These are phyloP conservation scores for Pachyuromys duprasi DNA, from an alignment of 2,797 vertebrate genomes.

Conservation along the genomic window DNA sequence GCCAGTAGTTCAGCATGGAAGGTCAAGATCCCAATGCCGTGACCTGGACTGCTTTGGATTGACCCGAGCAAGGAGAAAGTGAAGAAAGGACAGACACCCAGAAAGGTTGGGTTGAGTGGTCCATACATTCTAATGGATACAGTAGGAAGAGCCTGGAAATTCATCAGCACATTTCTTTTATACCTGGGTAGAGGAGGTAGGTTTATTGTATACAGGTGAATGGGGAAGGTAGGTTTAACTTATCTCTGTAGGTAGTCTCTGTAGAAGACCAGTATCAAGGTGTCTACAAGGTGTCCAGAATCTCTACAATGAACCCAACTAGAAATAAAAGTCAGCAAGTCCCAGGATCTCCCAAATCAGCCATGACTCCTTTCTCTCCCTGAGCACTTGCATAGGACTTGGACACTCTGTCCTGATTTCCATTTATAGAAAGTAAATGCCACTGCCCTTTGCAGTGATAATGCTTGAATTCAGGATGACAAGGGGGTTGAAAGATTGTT, in stretches of 20 bases:
- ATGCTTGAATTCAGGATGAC: background rate
- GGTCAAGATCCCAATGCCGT: background rate
- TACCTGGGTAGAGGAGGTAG: background rate
- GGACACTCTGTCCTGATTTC: background rate
- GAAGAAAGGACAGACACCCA: background rate
- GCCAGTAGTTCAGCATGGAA: background rate
- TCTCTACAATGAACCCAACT: background rate
- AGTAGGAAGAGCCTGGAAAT: background rate
- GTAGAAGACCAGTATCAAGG: background rate
- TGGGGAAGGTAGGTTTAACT: background rate
- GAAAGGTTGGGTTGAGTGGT: background rate
- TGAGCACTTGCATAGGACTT: background rate
- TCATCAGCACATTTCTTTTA: background rate
- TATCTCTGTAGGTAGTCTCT: background rate
- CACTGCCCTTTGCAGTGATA: background rate
- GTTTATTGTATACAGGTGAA: background rate
- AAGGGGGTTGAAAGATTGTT: background rate
- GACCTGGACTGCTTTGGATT: background rate
- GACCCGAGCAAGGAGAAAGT: background rate
- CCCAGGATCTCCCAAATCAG: background rate
- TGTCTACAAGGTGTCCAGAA: background rate
- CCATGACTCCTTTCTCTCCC: background rate
- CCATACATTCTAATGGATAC: background rate
- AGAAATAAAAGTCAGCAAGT: background rate
- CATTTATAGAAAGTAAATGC: background rate